These are phyloP conservation scores for Abrostola tripartita DNA, from an alignment of 2,888 invertebrate genomes.

Conservation along the genomic window DNA sequence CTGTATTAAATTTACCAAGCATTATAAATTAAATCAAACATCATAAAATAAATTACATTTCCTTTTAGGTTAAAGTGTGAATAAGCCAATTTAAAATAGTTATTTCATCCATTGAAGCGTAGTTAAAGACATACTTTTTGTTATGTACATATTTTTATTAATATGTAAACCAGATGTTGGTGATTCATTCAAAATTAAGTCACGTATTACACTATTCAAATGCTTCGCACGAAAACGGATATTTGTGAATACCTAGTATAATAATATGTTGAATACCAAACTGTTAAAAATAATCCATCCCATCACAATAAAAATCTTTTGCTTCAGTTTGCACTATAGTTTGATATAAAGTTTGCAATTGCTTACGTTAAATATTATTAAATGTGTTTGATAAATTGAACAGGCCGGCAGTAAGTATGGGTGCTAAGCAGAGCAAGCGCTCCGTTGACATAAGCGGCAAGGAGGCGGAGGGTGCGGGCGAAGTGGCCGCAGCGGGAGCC, in stretches of 20 bases:
- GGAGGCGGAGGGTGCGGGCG: constrained; percentile 89
- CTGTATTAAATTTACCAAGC: too few species aligned
- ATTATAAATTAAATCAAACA: too few species aligned
- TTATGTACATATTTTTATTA: too few species aligned
- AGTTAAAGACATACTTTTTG: too few species aligned
- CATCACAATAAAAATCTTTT: not conserved
- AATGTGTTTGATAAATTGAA: constrained; percentile 5
- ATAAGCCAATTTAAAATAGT: too few species aligned
- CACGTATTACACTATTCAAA: constrained; percentile 31
- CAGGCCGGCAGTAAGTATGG: constrained; percentile 89
- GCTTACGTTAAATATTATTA: too few species aligned
- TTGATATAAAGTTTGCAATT: too few species aligned
- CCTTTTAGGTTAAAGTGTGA: too few species aligned
- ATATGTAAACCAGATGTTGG: too few species aligned
- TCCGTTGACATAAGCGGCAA: constrained; percentile 95
- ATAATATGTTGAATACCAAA: not conserved
- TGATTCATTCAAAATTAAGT: constrained; percentile 8
- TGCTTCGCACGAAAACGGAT: constrained; percentile 29
- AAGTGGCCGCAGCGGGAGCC: constrained; percentile 89
- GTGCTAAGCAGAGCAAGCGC: constrained; percentile 95
- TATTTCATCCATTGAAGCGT: too few species aligned
- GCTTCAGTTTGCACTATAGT: not conserved
- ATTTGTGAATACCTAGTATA: constrained; percentile 8
- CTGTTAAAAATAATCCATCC: not conserved
- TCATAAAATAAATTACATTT: too few species aligned